phyloP scores from a whole-genome alignment of 2,888 invertebrate genomes.

The Poecilobothrus nobilitatus region DNA sequence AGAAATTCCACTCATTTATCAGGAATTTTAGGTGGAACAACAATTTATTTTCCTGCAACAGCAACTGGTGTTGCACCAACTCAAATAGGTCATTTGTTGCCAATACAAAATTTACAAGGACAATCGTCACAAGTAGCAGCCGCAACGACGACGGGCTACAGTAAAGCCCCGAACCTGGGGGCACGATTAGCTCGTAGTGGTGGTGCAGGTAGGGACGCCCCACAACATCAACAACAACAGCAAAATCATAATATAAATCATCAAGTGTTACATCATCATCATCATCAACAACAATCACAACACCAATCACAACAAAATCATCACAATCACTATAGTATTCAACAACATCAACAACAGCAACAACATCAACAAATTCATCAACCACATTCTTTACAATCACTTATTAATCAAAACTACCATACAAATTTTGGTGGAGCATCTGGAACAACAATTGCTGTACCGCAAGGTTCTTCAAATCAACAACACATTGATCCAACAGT shows the following conservation, averaged over 20 bases:
- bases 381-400: slow-evolving; percentile 18
- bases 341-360: slow-evolving; percentile 18
- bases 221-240: slow-evolving; percentile 30
- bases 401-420: slow-evolving; percentile 22
- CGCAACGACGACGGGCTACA: slow-evolving; percentile 37
- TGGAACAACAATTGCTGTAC: neutral
- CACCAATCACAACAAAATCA: slow-evolving; percentile 17
- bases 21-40: slow-evolving; percentile 26
- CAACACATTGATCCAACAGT: slow-evolving; percentile 14
- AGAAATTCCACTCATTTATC: slow-evolving; percentile 31
- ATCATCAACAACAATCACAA: slow-evolving; percentile 26
- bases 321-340: slow-evolving; percentile 17
- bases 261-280: slow-evolving; percentile 26
- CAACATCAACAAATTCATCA: slow-evolving; percentile 19
- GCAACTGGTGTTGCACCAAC: slow-evolving; percentile 16
- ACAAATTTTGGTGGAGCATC: slow-evolving; percentile 16
- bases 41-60: slow-evolving; percentile 21
- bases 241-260: slow-evolving; percentile 24
- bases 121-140: slow-evolving; percentile 21
- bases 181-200: slow-evolving; percentile 36
- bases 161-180: slow-evolving; percentile 40
- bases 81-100: neutral
- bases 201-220: slow-evolving; percentile 30
- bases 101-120: slow-evolving; percentile 15
- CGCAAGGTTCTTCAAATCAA: neutral